Conservation (phyloP, 2,888 invertebrate genomes). For the Morpho achilles region DNA sequence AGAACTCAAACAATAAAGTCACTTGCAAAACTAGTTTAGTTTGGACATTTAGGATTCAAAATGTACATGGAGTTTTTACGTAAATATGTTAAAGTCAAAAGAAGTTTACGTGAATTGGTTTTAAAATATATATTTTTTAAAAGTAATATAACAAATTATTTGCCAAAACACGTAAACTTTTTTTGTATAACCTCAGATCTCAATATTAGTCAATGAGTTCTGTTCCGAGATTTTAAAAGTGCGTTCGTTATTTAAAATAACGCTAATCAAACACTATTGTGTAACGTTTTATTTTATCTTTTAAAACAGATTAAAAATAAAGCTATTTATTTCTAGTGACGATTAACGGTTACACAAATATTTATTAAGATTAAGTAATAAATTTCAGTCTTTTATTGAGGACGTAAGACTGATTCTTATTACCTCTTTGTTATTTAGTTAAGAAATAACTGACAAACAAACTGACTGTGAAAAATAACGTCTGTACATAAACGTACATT, state of each 20-base stretch:
- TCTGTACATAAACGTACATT: conserved; percentile 7
- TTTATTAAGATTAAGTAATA: conserved; percentile 21
- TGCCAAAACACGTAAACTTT: background rate
- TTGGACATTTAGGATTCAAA: too few species aligned
- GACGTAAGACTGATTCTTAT: conserved; percentile 55
- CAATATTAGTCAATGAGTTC: background rate
- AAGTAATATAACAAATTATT: background rate
- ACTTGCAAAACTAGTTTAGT: too few species aligned
- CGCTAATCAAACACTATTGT: conserved; percentile 3
- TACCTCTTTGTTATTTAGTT: conserved; percentile 9
- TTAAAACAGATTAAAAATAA: too few species aligned
- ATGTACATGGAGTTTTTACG: too few species aligned
- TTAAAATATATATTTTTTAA: background rate
- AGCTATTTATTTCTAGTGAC: too few species aligned
- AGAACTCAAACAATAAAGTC: too few species aligned
- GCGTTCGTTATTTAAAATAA: background rate
- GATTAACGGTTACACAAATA: too few species aligned
- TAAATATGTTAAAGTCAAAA: background rate
- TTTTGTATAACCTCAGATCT: background rate
- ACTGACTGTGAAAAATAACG: conserved; percentile 12
- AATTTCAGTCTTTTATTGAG: conserved; percentile 50
- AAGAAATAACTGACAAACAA: conserved; percentile 8
- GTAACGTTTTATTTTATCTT: too few species aligned
- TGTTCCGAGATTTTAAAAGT: background rate
- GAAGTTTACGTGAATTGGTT: background rate